A percentile compares a stretch with the other conserved stretches of the same genome.
Evolutionary conservation across 2,888 invertebrate genomes (phyloP).

Genomic region (Agrochola macilenta): DNA sequence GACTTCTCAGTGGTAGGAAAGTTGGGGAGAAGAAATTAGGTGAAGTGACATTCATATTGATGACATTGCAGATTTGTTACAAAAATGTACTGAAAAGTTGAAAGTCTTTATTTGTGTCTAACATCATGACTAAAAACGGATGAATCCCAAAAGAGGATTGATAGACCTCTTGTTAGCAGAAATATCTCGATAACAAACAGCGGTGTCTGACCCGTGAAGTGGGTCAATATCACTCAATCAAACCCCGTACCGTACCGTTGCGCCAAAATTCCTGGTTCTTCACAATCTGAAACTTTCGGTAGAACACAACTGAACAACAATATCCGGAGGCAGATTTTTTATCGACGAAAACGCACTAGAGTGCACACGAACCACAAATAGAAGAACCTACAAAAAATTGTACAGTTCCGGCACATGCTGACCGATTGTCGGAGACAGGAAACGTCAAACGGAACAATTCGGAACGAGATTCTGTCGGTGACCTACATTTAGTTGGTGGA

Average conservation of each 20-base stretch:
- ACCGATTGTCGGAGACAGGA: slow-evolving; percentile 49
- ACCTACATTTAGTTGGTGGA: slow-evolving; percentile 40
- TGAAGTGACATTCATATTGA: slow-evolving; percentile 46
- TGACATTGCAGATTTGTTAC: slow-evolving; percentile 17
- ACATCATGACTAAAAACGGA: neutral
- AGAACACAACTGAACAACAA: slow-evolving; percentile 9
- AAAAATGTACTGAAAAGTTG: neutral
- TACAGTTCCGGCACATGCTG: slow-evolving; percentile 22
- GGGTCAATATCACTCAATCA: slow-evolving; percentile 30
- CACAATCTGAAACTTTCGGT: neutral
- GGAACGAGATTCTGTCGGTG: slow-evolving; percentile 44
- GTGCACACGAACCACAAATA: slow-evolving; percentile 27
- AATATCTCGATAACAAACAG: slow-evolving; percentile 15
- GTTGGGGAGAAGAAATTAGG: slow-evolving; percentile 42
- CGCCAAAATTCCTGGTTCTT: neutral
- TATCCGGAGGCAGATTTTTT: slow-evolving; percentile 9
- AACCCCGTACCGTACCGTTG: slow-evolving; percentile 5
- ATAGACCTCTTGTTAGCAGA: slow-evolving; percentile 18
- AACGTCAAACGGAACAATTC: slow-evolving; percentile 52
- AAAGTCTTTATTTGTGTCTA: neutral
- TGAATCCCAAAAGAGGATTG: neutral
- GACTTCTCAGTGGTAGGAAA: slow-evolving; percentile 31
- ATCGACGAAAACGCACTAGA: slow-evolving; percentile 24
- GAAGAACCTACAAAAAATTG: slow-evolving; percentile 31
- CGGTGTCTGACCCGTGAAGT: neutral